These are phyloP conservation scores for Diabrotica undecimpunctata DNA, from an alignment of 1,140 invertebrate genomes.

Conservation along the genomic window DNA sequence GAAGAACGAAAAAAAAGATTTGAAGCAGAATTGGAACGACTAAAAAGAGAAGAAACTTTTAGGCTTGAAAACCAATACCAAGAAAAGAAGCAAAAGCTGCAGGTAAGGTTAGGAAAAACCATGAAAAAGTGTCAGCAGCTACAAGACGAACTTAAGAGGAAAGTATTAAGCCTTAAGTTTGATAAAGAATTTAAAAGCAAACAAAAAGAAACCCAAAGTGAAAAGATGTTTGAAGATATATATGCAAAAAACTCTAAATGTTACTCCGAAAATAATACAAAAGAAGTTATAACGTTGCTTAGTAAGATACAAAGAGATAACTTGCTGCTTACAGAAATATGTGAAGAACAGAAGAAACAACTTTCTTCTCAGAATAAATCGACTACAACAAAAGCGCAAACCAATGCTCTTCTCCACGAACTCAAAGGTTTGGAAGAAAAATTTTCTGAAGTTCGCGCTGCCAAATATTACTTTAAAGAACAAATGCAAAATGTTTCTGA, in stretches of 20 bases:
- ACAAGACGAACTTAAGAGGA: constrained; percentile 31
- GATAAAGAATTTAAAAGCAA: constrained; percentile 30
- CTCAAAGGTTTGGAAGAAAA: constrained; percentile 52
- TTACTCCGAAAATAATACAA: constrained; percentile 17
- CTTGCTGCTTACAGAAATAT: constrained; percentile 43
- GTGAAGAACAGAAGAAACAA: constrained; percentile 46
- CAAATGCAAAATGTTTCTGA: constrained; percentile 51
- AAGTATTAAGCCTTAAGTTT: constrained; percentile 30
- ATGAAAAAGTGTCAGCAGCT: constrained; percentile 37
- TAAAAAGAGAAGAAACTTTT: constrained; percentile 40
- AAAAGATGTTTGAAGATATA: constrained; percentile 28
- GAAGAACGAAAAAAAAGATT: constrained; percentile 52
- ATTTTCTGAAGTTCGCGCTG: constrained; percentile 47
- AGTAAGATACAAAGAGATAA: constrained; percentile 48
- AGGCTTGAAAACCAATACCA: constrained; percentile 23
- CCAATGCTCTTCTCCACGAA: constrained; percentile 48
- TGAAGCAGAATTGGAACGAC: constrained; percentile 46
- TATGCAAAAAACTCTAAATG: constrained; percentile 34
- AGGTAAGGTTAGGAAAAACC: constrained; percentile 48
- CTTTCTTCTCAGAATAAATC: constrained; percentile 46
- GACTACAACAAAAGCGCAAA: constrained; percentile 49
- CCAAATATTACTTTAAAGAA: constrained; percentile 54
- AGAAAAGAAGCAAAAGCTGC: constrained; percentile 40
- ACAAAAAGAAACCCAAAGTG: constrained; percentile 10
- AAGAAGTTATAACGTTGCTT: constrained; percentile 24